Evolutionary conservation across 2,888 invertebrate genomes (phyloP).

Genomic region (Cosmopolites sordidus): DNA sequence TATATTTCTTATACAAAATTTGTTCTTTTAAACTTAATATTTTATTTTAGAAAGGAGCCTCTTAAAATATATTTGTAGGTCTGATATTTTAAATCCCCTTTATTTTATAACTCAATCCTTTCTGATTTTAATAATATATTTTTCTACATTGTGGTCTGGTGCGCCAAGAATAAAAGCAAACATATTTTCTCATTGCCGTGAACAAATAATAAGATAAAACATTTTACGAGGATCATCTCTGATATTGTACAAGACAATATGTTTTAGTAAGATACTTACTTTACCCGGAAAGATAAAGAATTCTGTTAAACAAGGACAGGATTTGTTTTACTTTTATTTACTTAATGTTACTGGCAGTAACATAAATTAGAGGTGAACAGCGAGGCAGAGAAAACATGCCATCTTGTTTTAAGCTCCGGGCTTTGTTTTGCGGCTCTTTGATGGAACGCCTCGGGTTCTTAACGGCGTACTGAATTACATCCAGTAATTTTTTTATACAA

Average conservation of each 20-base stretch:
- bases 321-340: slow-evolving; percentile 3
- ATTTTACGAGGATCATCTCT: slow-evolving; percentile 10
- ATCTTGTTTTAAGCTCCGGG: too few relatives aligned
- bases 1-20: too few relatives aligned
- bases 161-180: slow-evolving; percentile 8
- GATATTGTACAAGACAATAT: slow-evolving; percentile 14
- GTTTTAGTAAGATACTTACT: slow-evolving; percentile 9
- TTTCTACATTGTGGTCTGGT: slow-evolving; percentile 4
- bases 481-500: too few relatives aligned
- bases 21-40: too few relatives aligned
- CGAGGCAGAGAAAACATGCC: not conserved
- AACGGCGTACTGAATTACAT: too few relatives aligned
- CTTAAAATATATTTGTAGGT: too few relatives aligned
- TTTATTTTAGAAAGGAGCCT: too few relatives aligned
- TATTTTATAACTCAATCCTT: not conserved
- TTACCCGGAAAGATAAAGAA: slow-evolving; percentile 6
- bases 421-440: too few relatives aligned
- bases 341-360: slow-evolving; percentile 2
- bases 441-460: too few relatives aligned
- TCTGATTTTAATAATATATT: slow-evolving; percentile 6
- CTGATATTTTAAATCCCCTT: too few relatives aligned
- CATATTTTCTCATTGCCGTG: slow-evolving; percentile 9
- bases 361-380: slow-evolving; percentile 3
- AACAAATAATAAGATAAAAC: slow-evolving; percentile 10
- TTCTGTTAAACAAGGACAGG: slow-evolving; percentile 1